Conservation (phyloP, 2,797 vertebrate genomes). For the Buceros bicornis region DNA sequence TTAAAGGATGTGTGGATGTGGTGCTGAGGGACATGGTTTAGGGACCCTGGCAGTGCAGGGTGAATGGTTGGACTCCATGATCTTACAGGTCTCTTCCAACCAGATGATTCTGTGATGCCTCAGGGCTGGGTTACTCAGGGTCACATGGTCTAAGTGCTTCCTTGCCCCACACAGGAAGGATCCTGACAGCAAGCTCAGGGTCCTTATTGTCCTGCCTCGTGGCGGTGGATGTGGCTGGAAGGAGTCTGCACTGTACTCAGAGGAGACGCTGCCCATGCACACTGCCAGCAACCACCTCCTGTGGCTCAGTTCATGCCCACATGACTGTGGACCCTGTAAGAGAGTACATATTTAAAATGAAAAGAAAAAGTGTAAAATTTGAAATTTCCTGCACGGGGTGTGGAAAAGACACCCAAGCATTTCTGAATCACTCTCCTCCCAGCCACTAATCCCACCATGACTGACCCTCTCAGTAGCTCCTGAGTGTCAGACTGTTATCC, state of each 20-base stretch:
- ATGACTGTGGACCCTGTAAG: neutral
- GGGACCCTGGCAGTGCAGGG: too few relatives aligned
- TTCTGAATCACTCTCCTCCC: neutral
- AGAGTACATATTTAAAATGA: neutral
- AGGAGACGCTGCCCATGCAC: neutral
- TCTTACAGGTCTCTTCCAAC: too few relatives aligned
- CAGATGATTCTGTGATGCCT: too few relatives aligned
- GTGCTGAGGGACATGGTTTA: too few relatives aligned
- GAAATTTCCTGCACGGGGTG: neutral
- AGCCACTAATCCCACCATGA: neutral
- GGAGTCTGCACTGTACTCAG: neutral
- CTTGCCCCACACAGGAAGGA: neutral
- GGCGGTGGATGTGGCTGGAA: neutral
- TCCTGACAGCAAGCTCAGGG: neutral
- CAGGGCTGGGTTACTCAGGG: neutral
- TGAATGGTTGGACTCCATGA: too few relatives aligned
- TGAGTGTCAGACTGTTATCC: neutral
- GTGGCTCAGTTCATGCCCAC: accelerated
- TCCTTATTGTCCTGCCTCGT: neutral
- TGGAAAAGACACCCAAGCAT: neutral
- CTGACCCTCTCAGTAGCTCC: neutral
- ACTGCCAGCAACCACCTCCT: neutral
- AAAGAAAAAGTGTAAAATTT: neutral
- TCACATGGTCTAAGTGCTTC: neutral
- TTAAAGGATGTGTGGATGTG: too few relatives aligned